Conservation (phyloP, 2,888 invertebrate genomes). For the Petrolisthes manimaculis region DNA sequence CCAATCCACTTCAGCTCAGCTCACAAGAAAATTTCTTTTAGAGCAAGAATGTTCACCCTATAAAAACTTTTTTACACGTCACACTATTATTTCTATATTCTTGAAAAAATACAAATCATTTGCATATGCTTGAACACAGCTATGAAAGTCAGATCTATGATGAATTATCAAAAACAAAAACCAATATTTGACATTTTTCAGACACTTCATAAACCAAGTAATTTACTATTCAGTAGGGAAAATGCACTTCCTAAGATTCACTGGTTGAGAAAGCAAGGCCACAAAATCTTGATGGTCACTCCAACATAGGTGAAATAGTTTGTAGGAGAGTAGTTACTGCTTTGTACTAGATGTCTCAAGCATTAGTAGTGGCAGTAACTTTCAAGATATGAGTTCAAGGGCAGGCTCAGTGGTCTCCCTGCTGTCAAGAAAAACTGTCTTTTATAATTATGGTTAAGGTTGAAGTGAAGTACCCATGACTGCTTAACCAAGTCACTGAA, state of each 20-base stretch:
- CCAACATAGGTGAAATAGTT: slow-evolving; percentile 18
- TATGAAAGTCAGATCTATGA: background rate
- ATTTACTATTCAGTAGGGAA: background rate
- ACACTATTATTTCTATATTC: slow-evolving; percentile 22
- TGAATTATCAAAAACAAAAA: background rate
- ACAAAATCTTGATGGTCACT: slow-evolving; percentile 25
- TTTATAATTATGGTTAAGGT: background rate
- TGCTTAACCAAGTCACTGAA: background rate
- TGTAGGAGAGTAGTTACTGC: slow-evolving; percentile 17
- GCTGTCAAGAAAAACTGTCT: background rate
- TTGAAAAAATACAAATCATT: slow-evolving; percentile 21
- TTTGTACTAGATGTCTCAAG: slow-evolving; percentile 30
- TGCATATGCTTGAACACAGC: slow-evolving; percentile 20
- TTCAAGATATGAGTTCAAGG: background rate
- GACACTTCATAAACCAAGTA: background rate
- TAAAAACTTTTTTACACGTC: slow-evolving; percentile 13
- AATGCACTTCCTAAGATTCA: slow-evolving; percentile 1
- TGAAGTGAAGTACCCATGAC: background rate
- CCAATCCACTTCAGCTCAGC: background rate
- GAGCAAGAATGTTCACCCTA: slow-evolving; percentile 32
- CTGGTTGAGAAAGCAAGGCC: slow-evolving; percentile 27
- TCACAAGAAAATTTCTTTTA: slow-evolving; percentile 22
- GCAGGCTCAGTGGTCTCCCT: slow-evolving; percentile 4
- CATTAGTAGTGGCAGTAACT: slow-evolving; percentile 28
- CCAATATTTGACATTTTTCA: slow-evolving; percentile 8